Conservation (phyloP, 2,113 vertebrate species). For the Mirza zaza region DNA sequence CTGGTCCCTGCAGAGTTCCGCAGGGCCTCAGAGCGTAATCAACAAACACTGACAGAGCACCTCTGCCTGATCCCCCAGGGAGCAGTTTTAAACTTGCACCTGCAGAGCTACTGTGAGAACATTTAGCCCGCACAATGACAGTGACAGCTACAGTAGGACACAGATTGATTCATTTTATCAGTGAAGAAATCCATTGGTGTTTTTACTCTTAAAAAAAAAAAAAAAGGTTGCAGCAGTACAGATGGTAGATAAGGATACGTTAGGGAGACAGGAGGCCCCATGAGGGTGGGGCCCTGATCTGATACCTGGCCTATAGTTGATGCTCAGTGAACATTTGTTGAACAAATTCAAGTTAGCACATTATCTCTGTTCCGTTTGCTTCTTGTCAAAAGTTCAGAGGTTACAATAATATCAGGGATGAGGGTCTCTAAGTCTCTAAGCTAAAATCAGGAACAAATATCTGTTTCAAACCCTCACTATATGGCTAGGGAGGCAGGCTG, state of each 20-base stretch:
- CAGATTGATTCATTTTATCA: neutral
- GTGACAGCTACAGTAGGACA: neutral
- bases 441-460: neutral
- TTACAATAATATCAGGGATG: neutral
- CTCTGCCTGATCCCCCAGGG: neutral
- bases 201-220: neutral
- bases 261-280: neutral
- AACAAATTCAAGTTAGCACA: neutral
- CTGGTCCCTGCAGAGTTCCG: neutral
- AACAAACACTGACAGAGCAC: neutral
- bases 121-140: neutral
- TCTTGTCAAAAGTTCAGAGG: constrained; percentile 27
- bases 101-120: neutral
- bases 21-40: neutral
- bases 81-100: constrained; percentile 5
- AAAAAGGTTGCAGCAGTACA: neutral
- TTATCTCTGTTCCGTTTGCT: neutral
- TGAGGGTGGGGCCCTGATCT: neutral
- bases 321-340: neutral
- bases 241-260: neutral
- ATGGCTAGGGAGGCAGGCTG: neutral
- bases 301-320: neutral
- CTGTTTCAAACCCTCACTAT: neutral
- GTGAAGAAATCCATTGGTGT: neutral
- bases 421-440: neutral